phyloP scores from a whole-genome alignment of 2,113 vertebrate species.

The Porphyrio hochstetteri region DNA sequence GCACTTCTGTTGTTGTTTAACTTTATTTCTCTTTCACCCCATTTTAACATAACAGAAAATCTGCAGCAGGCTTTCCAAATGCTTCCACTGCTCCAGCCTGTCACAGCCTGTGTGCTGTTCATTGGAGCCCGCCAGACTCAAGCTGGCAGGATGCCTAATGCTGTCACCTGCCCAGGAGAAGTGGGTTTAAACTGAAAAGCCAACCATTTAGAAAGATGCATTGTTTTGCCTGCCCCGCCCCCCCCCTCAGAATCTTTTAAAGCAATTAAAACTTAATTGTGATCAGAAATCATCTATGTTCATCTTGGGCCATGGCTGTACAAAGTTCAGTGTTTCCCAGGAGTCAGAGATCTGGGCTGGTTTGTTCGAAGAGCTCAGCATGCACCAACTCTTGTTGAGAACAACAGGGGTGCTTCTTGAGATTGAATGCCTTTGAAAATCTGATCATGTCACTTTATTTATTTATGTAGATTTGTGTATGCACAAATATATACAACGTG shows the following conservation, averaged over 20 bases:
- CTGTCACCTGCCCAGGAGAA: not conserved
- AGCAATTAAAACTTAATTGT: not conserved
- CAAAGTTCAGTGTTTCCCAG: not conserved
- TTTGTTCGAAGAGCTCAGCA: conserved; percentile 13
- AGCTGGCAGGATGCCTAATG: not conserved
- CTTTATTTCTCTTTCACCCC: conserved; percentile 34
- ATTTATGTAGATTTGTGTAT: conserved; percentile 60
- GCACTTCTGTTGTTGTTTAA: conserved; percentile 26
- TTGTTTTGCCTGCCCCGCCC: not conserved
- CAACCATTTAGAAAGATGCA: not conserved
- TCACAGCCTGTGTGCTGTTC: not conserved
- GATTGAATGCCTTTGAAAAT: conserved; percentile 34
- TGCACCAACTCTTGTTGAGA: not conserved
- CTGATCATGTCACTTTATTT: conserved; percentile 51
- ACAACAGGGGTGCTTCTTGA: not conserved
- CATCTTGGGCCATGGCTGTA: rapidly evolving
- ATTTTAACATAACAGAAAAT: not conserved
- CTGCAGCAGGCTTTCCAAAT: not conserved
- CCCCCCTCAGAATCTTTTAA: not conserved
- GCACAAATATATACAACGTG: conserved; percentile 2
- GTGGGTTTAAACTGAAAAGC: not conserved
- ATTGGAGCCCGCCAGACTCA: not conserved
- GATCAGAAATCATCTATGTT: not conserved
- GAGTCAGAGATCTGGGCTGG: not conserved
- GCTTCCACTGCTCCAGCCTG: not conserved